A percentile compares a stretch with the other conserved stretches of the same genome.
Evolutionary conservation across 2,888 invertebrate genomes (phyloP).

Genomic region (Megastigmus dorsalis): DNA sequence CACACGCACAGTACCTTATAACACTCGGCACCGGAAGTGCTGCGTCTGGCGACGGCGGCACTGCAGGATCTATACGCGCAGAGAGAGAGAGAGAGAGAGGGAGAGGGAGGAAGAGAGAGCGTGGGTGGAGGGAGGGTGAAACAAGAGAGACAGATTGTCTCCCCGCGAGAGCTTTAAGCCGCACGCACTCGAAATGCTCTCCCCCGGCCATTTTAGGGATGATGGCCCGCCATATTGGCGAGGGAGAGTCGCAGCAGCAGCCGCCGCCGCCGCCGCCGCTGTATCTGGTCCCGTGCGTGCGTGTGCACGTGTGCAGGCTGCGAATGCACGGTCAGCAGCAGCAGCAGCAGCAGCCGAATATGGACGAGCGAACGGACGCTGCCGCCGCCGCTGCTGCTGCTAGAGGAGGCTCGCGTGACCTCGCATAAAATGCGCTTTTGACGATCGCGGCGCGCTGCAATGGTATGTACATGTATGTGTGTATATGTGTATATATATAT

Average conservation of each 20-base stretch:
- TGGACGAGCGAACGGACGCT: not conserved
- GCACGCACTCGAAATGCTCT: constrained; percentile 25
- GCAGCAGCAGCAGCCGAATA: too few species aligned
- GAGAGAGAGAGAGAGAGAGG: not conserved
- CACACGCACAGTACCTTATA: too few species aligned
- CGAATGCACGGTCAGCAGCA: too few species aligned
- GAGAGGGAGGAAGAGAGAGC: not conserved
- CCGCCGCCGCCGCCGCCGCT: not conserved
- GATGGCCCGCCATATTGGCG: constrained; percentile 45
- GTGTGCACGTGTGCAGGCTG: not conserved
- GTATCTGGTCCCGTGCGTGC: not conserved
- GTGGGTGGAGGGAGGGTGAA: not conserved
- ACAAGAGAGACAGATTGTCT: not conserved
- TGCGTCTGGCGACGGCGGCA: not conserved
- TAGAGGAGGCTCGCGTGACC: not conserved
- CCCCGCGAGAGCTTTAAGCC: not conserved
- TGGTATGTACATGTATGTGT: not conserved
- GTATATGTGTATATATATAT: not conserved
- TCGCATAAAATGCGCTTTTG: constrained; percentile 36
- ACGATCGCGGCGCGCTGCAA: constrained; percentile 28
- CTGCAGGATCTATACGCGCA: not conserved
- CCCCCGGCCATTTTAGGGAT: constrained; percentile 46
- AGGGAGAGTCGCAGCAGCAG: not conserved
- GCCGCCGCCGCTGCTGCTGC: too few species aligned
- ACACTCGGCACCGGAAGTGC: constrained; percentile 15